Base-by-base conservation (phyloP, 2,888 invertebrate genomes). In the Carterocephalus palaemon region DNA sequence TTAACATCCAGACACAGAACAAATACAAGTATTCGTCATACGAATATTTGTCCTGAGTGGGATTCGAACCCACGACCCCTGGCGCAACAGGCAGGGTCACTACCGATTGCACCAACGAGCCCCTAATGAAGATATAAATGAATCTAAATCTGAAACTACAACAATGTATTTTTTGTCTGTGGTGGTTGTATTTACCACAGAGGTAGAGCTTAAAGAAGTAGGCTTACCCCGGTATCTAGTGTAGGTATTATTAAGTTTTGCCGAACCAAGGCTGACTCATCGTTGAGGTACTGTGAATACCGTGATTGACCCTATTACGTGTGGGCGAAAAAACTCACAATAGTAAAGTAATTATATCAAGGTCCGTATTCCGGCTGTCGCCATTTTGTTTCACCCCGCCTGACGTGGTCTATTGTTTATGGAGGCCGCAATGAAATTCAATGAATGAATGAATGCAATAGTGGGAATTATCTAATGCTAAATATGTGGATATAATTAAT, bases 381-480 rank as follows among this genome's bases (percentile, higher is more conserved):
- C 33, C 29, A 36, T 43, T 43, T 31, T 43, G 43, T 36, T 43
- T 36, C 22, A 43, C 50, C 47, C 40, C 49, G 40, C 36, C 53
- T 59, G 56, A 61, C 55, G 52, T 60, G 56, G 56, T 39, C 55
- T 29, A 59, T 56, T 61, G 60, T 61, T 45, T 49, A 39, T 28
- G 37, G 54, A 56, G 59, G 60, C 51, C 49, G 38, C 47, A 47
- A 15, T 43, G n/a, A n/a, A n/a, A n/a, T n/a, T n/a, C n/a, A n/a
- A n/a, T n/a, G n/a, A n/a, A n/a, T n/a, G n/a, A n/a, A 42, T 51
- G 46, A 45, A 47, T 51, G 53, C 50, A 53, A 42, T 45, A 40
- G 45, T 46, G 15, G n/a, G n/a, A 28, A 28, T 15, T 28, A 29
- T 42, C n/a, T n/a, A 48, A 37, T 40, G 39, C 31, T 40, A 43